Conservation (phyloP, 2,888 invertebrate species). For the Drosophila nigritarsus region DNA sequence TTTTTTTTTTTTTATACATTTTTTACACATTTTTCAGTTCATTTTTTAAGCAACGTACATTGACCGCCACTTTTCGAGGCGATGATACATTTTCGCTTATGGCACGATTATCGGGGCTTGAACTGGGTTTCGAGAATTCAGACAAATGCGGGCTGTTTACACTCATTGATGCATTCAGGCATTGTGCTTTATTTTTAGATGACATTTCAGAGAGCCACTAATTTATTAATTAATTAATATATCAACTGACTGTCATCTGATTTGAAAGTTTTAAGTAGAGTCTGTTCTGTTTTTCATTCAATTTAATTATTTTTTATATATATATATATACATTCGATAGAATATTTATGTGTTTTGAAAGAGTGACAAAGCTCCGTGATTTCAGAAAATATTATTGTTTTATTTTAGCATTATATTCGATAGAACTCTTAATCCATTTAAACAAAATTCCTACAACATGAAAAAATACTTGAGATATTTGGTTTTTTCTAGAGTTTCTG, state of each 20-base stretch:
- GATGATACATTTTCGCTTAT: conserved; percentile 57
- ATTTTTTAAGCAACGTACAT: conserved; percentile 53
- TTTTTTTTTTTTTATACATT: conserved; percentile 4
- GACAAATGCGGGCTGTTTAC: conserved; percentile 21
- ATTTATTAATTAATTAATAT: neutral
- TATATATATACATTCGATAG: no score
- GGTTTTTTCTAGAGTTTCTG: neutral
- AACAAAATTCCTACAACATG: neutral
- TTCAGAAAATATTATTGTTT: no score
- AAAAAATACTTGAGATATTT: neutral
- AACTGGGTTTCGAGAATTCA: conserved; percentile 35
- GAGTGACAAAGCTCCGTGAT: no score
- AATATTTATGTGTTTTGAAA: no score
- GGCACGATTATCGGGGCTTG: conserved; percentile 29
- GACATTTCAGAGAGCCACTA: neutral
- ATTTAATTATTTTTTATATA: neutral
- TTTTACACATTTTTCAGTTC: conserved; percentile 16
- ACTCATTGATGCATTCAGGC: conserved; percentile 15
- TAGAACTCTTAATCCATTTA: neutral
- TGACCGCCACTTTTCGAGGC: conserved; percentile 62
- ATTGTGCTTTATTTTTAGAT: conserved; percentile 35
- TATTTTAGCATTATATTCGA: neutral
- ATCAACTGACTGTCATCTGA: neutral
- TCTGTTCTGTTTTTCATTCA: neutral
- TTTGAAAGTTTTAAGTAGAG: neutral